Conservation (phyloP, 2,113 vertebrate genomes). For the Vicugna pacos region DNA sequence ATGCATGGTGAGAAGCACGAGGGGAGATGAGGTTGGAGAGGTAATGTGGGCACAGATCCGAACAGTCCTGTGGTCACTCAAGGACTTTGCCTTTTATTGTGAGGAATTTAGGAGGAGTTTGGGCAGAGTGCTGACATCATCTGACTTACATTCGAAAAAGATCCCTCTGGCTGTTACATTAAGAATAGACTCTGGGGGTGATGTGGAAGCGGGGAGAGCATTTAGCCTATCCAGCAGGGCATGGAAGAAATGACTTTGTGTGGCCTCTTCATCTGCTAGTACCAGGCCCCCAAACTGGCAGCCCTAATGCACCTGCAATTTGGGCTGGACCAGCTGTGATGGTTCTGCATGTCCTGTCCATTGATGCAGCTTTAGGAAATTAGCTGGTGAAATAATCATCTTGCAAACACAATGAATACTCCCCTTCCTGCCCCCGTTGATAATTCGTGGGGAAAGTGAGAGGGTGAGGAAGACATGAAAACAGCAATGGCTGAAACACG, state of each 20-base stretch:
- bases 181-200: background rate
- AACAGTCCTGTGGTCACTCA: background rate
- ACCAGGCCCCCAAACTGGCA: background rate
- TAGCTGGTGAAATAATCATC: background rate
- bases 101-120: background rate
- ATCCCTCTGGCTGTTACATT: background rate
- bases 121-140: background rate
- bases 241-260: background rate
- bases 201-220: background rate
- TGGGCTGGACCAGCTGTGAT: background rate
- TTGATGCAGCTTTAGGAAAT: background rate
- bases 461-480: background rate
- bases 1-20: background rate
- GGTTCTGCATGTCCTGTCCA: background rate
- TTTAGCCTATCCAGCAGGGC: too few species aligned
- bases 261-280: background rate
- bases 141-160: background rate
- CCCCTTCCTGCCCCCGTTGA: background rate
- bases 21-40: background rate
- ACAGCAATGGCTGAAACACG: background rate
- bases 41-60: rapidly evolving
- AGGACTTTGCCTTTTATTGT: background rate
- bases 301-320: background rate
- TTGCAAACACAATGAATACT: background rate
- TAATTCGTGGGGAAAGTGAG: background rate